Evolutionary conservation across 2,888 invertebrate genomes (phyloP), one percentile per base, ranked within the genome.

Genomic region (Melinaea menophilus): DNA sequence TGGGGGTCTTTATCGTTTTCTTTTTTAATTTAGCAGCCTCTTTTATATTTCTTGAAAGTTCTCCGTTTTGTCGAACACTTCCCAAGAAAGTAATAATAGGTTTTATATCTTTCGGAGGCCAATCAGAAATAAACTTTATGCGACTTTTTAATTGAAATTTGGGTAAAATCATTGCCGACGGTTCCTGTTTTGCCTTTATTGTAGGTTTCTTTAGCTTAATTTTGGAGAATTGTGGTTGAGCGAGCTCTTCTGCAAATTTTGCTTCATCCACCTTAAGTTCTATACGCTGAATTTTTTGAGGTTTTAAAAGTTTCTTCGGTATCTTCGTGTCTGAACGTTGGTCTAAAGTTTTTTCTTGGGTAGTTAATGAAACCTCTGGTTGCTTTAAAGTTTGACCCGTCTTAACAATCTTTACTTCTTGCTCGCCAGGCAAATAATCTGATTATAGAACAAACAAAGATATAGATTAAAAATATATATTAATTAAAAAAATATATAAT

Each of bases 111-210:
- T 90, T 82, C 3, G 95, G 93, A 12, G 95, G 93, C 90, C 93
- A 95, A 66, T 94, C 93, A 57, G 88, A 81, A 12, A 91, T 67
- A 71, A 92, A 92, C 58, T 85, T 92, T 7, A 96, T 94, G 69
- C 94, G 91, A 78, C 95, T 95, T 75, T 95, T 95, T 1, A 96
- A 84, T 75, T 94, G 92, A 68, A 95, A 92, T 78, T 94, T 95
- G 0, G 94, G 95, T 59, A 95, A 82, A 67, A 84, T 82, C 0
- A 86, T 76, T 45, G 80, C 69, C 11, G 84, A 71, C 7, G 79
- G 71, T 56, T 90, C 91, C 73, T 85, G 82, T 73, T 93, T 92
- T 5, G 91, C 85, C 68, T 92, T 88, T 0, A 84, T 73, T 2
- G 88, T 73, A 3, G 92, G 84, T 82, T 94, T 95, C 78, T 92